Base-by-base conservation (phyloP, 1,140 invertebrate genomes). In the Sinonovacula constricta region DNA sequence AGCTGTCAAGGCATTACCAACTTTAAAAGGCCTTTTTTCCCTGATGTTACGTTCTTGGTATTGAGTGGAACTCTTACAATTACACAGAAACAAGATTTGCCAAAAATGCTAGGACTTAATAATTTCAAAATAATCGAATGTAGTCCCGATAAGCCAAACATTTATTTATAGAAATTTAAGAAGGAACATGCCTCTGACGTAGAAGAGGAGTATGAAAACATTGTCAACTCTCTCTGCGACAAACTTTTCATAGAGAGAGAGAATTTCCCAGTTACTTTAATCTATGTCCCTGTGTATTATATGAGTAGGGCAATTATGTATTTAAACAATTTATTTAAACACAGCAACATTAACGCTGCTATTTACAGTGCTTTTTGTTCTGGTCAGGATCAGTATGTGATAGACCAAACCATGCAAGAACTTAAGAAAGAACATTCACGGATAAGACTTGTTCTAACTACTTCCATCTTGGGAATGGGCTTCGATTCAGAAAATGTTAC, bases 401-500 rank as follows among this genome's bases (percentile, higher is more conserved):
- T 67, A 28, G 39, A 67, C 26, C 45, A 28, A 51, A 67, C 63
- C 10, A 45, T 67, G 1, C 63, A 67, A 67, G 34, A 67, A 49
- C 51, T 67, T n/a, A 45, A 67, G 26, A 39, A 45, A 22, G 15
- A n/a, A 1, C 24, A 51, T 1, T 51, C 49, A 68, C 66, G 30
- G 7, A 53, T 68, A 49, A 53, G 49, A 53, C 28, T 68, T 7
- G 30, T 68, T 14, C 31, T 68, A 51, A 67, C 66, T 53, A 30
- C 66, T 28, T 74, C 70, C 26, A 30, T 74, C 24, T 49, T 34
- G 15, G 70, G 60, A n/a, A 74, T 74, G 70, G 70, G 70, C 3
- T 74, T 74, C 65, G 57, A 74, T 36, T 45, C 57, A 5, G 7
- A 33, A 51, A 34, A 18, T 53, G 60, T 74, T 22, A 34, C 30